phyloP scores from a whole-genome alignment of 2,888 invertebrate species.

The Habroteleia sp. region DNA sequence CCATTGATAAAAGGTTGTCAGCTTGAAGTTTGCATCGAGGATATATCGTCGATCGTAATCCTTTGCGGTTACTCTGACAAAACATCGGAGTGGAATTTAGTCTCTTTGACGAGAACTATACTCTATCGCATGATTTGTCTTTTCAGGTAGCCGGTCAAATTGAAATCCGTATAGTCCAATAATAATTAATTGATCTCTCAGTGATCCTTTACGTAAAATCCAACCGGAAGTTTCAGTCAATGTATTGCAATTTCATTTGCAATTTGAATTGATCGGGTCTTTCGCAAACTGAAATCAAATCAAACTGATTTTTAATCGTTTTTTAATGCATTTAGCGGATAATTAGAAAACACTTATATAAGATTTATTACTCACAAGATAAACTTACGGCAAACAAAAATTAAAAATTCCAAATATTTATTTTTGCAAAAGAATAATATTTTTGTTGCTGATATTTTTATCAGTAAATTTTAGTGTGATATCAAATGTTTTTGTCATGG shows the following conservation, averaged over 20 bases:
- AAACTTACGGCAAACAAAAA: no score
- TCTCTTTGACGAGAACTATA: conserved; percentile 13
- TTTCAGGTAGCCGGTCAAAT: conserved; percentile 32
- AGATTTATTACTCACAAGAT: no score
- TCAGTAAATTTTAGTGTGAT: no score
- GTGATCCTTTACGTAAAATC: conserved; percentile 7
- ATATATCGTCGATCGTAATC: conserved; percentile 6
- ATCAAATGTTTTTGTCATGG: no score
- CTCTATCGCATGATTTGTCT: not conserved
- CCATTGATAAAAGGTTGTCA: conserved; percentile 24
- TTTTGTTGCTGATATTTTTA: no score
- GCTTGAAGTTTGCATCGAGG: conserved; percentile 23
- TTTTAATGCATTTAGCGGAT: no score
- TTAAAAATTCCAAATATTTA: no score
- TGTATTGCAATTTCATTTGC: conserved; percentile 3
- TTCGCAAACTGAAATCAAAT: no score
- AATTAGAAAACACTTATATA: no score
- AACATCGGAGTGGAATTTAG: conserved; percentile 28
- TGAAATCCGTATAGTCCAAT: conserved; percentile 31
- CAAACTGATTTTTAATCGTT: no score
- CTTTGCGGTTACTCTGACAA: conserved; percentile 30
- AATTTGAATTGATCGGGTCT: no score
- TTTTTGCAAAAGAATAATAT: no score
- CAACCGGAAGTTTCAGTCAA: conserved; percentile 8
- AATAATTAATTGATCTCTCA: conserved; percentile 38